These are phyloP conservation scores for Dendronephthya gigantea DNA, from an alignment of 64 coral and sea anemone genomes.

Conservation along the genomic window DNA sequence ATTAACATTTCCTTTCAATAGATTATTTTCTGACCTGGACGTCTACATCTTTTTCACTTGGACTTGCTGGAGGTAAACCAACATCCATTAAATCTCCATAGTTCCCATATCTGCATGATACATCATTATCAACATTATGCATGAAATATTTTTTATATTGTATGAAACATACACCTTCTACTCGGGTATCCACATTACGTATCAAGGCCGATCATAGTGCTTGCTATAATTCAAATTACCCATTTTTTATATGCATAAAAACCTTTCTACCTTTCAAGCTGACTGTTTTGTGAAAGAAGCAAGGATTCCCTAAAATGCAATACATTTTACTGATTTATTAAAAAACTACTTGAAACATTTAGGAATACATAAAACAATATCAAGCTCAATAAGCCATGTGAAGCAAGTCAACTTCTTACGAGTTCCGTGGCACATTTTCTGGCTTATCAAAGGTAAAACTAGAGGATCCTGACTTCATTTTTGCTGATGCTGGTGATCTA, in stretches of 20 bases:
- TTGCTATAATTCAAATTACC: too few species aligned
- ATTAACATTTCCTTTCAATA: too few species aligned
- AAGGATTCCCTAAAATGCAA: not conserved
- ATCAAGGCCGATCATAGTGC: too few species aligned
- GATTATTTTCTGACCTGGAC: constrained; percentile 49
- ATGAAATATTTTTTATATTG: too few species aligned
- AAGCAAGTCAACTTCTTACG: constrained; percentile 33
- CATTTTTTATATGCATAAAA: constrained; percentile 43
- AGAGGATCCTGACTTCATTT: constrained; percentile 33
- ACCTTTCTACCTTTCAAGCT: not conserved
- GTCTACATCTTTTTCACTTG: constrained; percentile 93
- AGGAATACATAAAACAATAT: not conserved
- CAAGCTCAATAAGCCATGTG: not conserved
- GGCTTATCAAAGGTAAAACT: constrained; percentile 70
- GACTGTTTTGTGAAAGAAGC: not conserved
- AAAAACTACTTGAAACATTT: not conserved
- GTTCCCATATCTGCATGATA: constrained; percentile 52
- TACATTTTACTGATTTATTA: too few species aligned
- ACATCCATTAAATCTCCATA: constrained; percentile 70
- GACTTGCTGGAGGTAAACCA: constrained; percentile 86
- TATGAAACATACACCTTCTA: too few species aligned
- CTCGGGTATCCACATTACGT: too few species aligned
- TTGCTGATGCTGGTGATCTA: constrained; percentile 46
- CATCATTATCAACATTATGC: too few species aligned
- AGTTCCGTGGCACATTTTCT: constrained; percentile 59